Base-by-base conservation (phyloP, 35 echinoderm and acorn worm genomes). In the Stichopus chloronotus region DNA sequence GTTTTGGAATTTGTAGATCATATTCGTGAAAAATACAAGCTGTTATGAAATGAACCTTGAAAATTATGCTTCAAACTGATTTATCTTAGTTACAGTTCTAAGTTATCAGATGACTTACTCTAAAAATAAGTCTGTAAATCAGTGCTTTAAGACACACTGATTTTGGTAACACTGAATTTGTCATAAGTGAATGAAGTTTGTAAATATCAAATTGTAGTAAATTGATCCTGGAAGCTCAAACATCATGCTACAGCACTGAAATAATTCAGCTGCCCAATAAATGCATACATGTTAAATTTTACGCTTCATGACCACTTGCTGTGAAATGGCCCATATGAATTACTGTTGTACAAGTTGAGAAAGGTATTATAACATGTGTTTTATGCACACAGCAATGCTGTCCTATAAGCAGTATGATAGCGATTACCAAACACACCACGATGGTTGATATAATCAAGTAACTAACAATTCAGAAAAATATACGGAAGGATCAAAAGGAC, bases 21-120 rank as follows among this genome's bases (percentile, higher is more conserved):
- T 71, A 71, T 71, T 71, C n/a, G 63, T 71, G 63, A 71, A 71
- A 71, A 71, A 71, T 71, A 71, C 63, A 71, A 71, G 63, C 10
- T 13, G 11, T n/a, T 71, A 13, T 2, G 63, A 71, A 71, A 13
- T 71, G n/a, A 71, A 13, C 63, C n/a, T n/a, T n/a, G 4, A 1
- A n/a, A 13, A 13, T 11, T 71, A 11, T 2, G n/a, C 10, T 71
- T 43, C 30, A 43, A 43, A 43, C 30, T 43, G 30, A 8, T 68
- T 68, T 9, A 17, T 68, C 8, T 9, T 68, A 68, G 63, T 68
- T 68, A 8, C 17, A 68, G 8, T 9, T 68, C 17, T 9, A 17
- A 68, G 8, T 68, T 9, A 8, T 68, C 17, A 17, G 63, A 68
- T 17, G 8, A 68, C 8, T 68, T 68, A 17, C 17, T 71, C 63